Base-by-base conservation (phyloP, 2,888 invertebrate genomes). In the Pollenia amentaria region DNA sequence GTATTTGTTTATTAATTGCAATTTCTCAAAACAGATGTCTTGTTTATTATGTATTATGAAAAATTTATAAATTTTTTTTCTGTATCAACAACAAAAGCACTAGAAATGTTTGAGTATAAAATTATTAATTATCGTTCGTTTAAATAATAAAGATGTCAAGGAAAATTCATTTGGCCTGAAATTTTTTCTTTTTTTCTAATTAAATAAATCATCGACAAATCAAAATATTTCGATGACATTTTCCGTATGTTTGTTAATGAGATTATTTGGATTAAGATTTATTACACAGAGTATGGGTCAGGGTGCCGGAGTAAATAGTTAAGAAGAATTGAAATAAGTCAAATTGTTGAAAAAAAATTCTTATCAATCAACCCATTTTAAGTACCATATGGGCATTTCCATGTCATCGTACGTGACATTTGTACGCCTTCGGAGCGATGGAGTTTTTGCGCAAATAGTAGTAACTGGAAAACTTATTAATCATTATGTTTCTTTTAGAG, bases 111-210 rank as follows among this genome's bases (percentile, higher is more conserved):
- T 83, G n/a, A 72, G 57, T 64, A 64, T 83, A 21, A 55, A 67
- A 51, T 81, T 57, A 42, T 76, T 40, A 62, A 82, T 77, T 57
- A 73, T 67, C 3, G 7, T 62, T 70, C 44, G 79, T 53, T 57
- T 75, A 60, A 82, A 82, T 69, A 84, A 84, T 78, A 84, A 83
- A 84, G 77, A 77, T 84, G 77, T 69, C 83, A 84, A 84, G 77
- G 83, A 84, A 81, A 81, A 21, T 16, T 21, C 48, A 67, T 62
- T 51, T 72, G 57, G 16, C n/a, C 12, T n/a, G 55, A 67, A 46
- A 21, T 70, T 12, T 40, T 76, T 46, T 44, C 4, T 44, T 4
- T 62, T 69, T 53, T 72, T 64, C 10, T 29, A 57, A n/a, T 29
- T 42, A 48, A 81, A 81, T 81, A 40, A 81, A 65, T 73, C 29